Conservation (phyloP, 2,888 invertebrate species). For the Polymixis flavicincta region DNA sequence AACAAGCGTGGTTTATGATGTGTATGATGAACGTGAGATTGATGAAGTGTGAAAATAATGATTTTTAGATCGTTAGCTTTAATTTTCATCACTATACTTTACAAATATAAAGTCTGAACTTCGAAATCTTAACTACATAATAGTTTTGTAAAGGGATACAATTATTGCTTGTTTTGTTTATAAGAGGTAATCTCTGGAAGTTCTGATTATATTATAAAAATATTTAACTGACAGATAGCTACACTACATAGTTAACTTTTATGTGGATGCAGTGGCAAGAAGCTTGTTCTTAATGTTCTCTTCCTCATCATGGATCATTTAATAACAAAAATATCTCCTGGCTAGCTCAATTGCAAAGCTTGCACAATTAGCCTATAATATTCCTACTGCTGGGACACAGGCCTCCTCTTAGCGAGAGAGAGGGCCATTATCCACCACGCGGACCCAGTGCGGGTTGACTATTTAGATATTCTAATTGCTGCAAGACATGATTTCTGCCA, state of each 20-base stretch:
- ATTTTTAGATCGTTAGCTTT: neutral
- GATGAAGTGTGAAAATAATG: neutral
- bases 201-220: neutral
- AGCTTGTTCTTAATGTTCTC: too few relatives aligned
- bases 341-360: too few relatives aligned
- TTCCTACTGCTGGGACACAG: too few relatives aligned
- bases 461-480: neutral
- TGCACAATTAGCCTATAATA: too few relatives aligned
- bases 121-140: too few relatives aligned
- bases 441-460: neutral
- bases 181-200: neutral
- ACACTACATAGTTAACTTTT: neutral
- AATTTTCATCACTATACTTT: neutral
- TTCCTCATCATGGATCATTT: too few relatives aligned
- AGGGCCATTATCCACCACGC: too few relatives aligned
- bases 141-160: neutral
- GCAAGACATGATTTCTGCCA: neutral
- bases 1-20: conserved; percentile 76
- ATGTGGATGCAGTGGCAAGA: too few relatives aligned
- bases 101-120: neutral
- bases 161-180: neutral
- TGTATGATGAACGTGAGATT: conserved; percentile 49
- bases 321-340: too few relatives aligned
- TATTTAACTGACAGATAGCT: neutral
- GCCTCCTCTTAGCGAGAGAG: too few relatives aligned